Conservation (phyloP, 1,140 invertebrate species). For the Heterodera schachtii region DNA sequence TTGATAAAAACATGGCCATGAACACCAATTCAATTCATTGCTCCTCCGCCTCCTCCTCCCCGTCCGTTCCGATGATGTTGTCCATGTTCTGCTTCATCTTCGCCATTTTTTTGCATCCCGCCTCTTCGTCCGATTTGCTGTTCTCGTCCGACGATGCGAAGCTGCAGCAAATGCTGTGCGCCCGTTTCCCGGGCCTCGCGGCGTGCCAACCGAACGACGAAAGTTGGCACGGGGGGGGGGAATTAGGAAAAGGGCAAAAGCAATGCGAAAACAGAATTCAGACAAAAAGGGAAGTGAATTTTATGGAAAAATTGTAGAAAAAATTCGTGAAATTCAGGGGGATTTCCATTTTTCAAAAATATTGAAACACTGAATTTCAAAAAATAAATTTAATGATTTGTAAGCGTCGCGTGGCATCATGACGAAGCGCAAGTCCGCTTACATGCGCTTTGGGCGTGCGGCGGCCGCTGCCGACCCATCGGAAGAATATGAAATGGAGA, state of each 20-base stretch:
- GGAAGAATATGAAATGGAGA: constrained; percentile 32
- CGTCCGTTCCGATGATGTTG: background rate
- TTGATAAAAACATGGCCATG: background rate
- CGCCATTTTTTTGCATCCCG: background rate
- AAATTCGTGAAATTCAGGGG: no score
- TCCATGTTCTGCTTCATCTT: background rate
- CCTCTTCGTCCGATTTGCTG: background rate
- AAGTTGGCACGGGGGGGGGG: background rate
- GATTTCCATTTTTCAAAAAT: no score
- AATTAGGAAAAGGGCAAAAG: background rate
- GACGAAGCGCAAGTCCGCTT: constrained; percentile 41
- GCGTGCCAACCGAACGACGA: background rate
- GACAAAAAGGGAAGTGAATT: no score
- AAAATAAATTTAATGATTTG: no score
- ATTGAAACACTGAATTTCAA: no score
- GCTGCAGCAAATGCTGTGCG: constrained; percentile 6
- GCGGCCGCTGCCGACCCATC: background rate
- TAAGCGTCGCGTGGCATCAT: background rate
- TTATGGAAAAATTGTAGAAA: no score
- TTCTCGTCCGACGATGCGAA: background rate
- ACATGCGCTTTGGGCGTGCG: constrained; percentile 38
- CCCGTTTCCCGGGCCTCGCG: background rate
- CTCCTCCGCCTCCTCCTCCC: background rate
- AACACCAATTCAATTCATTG: no score
- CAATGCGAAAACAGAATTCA: background rate